Evolutionary conservation across 2,113 vertebrate genomes (phyloP).

Genomic region (Rhadina sibilatrix): DNA sequence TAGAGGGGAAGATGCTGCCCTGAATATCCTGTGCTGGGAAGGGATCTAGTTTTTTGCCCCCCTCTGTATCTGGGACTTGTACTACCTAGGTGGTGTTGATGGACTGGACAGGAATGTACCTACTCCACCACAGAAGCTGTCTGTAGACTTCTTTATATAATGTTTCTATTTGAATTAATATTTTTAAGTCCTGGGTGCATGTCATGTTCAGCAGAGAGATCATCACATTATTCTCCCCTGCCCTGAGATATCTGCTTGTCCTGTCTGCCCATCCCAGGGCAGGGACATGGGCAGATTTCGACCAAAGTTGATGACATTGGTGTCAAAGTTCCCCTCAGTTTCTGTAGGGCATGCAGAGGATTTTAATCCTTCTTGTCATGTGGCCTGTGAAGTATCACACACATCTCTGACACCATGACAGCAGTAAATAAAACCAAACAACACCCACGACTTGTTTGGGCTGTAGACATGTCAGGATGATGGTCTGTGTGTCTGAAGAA

Average conservation of each 20-base stretch:
- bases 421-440: neutral
- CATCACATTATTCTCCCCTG: neutral
- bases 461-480: neutral
- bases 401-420: neutral
- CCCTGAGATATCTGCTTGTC: neutral
- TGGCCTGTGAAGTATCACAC: neutral
- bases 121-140: neutral
- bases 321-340: neutral
- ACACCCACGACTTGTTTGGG: neutral
- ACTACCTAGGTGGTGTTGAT: neutral
- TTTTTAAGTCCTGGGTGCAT: neutral
- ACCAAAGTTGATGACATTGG: fast-evolving
- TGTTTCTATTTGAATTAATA: neutral
- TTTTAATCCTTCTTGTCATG: neutral
- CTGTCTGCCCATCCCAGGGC: neutral
- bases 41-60: neutral
- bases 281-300: neutral
- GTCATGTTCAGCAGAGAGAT: neutral
- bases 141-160: neutral
- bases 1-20: neutral
- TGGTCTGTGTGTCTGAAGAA: neutral
- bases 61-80: neutral
- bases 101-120: neutral
- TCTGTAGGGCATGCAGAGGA: neutral
- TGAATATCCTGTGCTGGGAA: neutral